Conservation (phyloP, 2,113 vertebrate species). For the Shinisaurus crocodilurus region DNA sequence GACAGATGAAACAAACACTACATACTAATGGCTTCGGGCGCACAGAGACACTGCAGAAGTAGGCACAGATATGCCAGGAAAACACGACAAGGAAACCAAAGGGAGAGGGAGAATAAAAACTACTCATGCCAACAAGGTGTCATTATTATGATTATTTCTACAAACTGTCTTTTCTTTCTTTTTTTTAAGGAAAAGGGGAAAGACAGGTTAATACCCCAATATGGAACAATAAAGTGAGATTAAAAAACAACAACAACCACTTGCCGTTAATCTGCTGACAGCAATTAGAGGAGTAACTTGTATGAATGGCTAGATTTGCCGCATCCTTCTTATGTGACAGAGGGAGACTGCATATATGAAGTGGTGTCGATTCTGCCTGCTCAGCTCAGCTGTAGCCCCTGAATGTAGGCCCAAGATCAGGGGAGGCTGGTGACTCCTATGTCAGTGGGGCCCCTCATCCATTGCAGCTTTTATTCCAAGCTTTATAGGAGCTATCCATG, state of each 20-base stretch:
- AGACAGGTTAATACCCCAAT: conserved; percentile 68
- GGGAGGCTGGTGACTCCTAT: too few species aligned
- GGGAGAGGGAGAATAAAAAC: conserved; percentile 41
- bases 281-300: conserved; percentile 70
- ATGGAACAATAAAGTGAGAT: conserved; percentile 70
- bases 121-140: conserved; percentile 65
- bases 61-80: conserved; percentile 36
- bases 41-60: conserved; percentile 15
- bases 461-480: too few species aligned
- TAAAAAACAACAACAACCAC: too few species aligned
- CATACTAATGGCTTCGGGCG: conserved; percentile 27
- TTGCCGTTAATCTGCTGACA: conserved; percentile 76
- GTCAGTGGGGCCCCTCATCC: too few species aligned
- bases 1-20: conserved; percentile 47
- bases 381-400: not conserved
- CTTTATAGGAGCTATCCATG: too few species aligned
- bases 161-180: conserved; percentile 77
- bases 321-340: conserved; percentile 50
- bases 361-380: not conserved
- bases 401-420: not conserved
- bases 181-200: conserved; percentile 42
- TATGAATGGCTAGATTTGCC: conserved; percentile 64
- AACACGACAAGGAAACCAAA: conserved; percentile 33
- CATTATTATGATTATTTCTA: conserved; percentile 66
- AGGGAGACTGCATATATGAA: conserved; percentile 39